phyloP scores from a whole-genome alignment of 1,140 invertebrate genomes.

The Paramacrobiotus metropolitanus region DNA sequence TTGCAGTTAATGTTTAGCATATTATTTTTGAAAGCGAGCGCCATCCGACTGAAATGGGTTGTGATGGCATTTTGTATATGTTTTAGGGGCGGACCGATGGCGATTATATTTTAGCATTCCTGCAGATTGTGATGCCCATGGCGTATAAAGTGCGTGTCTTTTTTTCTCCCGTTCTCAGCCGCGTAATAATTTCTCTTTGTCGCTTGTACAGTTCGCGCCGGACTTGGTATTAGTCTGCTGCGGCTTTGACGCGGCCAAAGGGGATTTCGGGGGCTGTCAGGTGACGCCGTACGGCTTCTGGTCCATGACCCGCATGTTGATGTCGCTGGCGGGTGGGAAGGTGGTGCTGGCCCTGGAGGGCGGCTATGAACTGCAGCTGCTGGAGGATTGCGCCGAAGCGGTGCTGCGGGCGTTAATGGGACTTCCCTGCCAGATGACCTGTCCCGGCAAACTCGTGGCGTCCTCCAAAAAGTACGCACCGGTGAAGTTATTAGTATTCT shows the following conservation, averaged over 20 bases:
- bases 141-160: conserved; percentile 37
- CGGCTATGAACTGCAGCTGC: conserved; percentile 13
- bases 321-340: conserved; percentile 50
- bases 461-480: no score
- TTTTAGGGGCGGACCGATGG: conserved; percentile 58
- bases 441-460: no score
- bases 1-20: no score
- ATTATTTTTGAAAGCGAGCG: no score
- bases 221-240: conserved; percentile 72
- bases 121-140: conserved; percentile 64
- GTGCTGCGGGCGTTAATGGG: neutral
- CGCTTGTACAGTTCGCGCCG: conserved; percentile 46
- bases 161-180: neutral
- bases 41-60: no score
- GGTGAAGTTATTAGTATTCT: no score
- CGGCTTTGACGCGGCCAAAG: conserved; percentile 74
- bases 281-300: conserved; percentile 21
- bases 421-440: no score
- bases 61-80: no score
- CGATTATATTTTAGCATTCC: conserved; percentile 69
- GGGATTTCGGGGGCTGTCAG: conserved; percentile 49
- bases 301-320: conserved; percentile 22
- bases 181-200: neutral
- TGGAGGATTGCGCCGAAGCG: neutral
- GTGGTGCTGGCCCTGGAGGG: conserved; percentile 34